Percentiles rank a stretch among this genome's conserved stretches.
phyloP scores from a whole-genome alignment of 92 coral and sea anemone genomes.

The Porites cylindrica region DNA sequence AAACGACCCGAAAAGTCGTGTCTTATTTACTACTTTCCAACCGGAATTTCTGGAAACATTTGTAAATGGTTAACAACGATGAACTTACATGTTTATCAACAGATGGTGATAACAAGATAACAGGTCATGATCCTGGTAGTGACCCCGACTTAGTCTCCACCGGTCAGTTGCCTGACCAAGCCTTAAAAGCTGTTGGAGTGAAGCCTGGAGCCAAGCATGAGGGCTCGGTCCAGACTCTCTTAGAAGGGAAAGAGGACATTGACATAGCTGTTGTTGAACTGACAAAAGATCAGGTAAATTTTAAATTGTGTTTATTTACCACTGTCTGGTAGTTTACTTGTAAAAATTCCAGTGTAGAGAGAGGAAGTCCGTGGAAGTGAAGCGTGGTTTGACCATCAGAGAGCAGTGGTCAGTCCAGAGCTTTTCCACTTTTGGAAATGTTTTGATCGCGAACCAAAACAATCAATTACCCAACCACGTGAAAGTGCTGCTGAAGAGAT shows the following conservation, averaged over 20 bases:
- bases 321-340: background rate
- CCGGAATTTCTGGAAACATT: background rate
- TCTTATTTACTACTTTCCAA: too few relatives aligned
- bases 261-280: conserved; percentile 84
- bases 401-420: too few relatives aligned
- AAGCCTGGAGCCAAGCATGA: conserved; percentile 91
- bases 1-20: too few relatives aligned
- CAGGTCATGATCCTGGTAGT: conserved; percentile 91
- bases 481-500: too few relatives aligned
- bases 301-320: background rate
- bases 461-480: too few relatives aligned
- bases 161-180: conserved; percentile 87
- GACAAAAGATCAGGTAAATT: conserved; percentile 81
- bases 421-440: too few relatives aligned
- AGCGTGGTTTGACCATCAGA: too few relatives aligned
- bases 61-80: background rate
- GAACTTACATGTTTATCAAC: background rate
- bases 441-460: too few relatives aligned
- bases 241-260: conserved; percentile 89
- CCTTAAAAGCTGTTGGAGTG: conserved; percentile 93
- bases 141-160: conserved; percentile 96
- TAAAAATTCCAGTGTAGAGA: too few relatives aligned
- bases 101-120: conserved; percentile 46
- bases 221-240: conserved; percentile 85
- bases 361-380: too few relatives aligned